Evolutionary conservation across 1,140 invertebrate species (phyloP).

Genomic region (Drosophila bifasciata): DNA sequence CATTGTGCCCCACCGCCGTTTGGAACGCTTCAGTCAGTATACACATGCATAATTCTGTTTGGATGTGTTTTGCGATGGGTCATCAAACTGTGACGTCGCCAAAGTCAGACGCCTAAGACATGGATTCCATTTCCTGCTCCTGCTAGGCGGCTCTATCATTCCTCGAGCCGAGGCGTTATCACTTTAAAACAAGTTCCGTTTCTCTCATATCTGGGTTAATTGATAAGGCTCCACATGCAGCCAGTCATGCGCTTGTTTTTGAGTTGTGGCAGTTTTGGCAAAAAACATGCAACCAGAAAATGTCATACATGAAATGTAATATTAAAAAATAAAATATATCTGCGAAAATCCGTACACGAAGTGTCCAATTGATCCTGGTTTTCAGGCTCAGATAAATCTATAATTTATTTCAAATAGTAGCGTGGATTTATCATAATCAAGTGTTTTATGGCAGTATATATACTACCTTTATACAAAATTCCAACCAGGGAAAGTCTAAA

Average conservation of each 20-base stretch:
- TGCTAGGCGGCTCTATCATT: background rate
- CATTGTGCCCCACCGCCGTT: conserved; percentile 28
- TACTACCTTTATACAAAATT: too few relatives aligned
- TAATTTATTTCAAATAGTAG: too few relatives aligned
- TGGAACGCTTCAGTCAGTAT: conserved; percentile 39
- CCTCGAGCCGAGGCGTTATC: conserved; percentile 30
- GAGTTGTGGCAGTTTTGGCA: conserved; percentile 3
- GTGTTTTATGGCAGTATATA: too few relatives aligned
- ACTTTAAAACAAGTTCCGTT: conserved; percentile 30
- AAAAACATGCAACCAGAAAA: background rate
- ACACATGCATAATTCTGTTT: conserved; percentile 34
- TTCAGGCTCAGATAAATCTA: too few relatives aligned
- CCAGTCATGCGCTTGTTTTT: conserved; percentile 27
- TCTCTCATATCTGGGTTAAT: conserved; percentile 70
- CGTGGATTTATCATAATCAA: too few relatives aligned
- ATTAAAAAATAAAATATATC: too few relatives aligned
- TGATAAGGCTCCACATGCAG: conserved; percentile 46
- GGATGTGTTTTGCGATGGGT: conserved; percentile 37
- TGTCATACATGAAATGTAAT: too few relatives aligned
- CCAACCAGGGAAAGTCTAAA: too few relatives aligned
- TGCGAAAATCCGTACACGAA: too few relatives aligned
- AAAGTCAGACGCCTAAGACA: conserved; percentile 26
- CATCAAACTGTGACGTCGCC: conserved; percentile 76
- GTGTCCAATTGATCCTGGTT: too few relatives aligned
- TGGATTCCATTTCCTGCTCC: conserved; percentile 22